phyloP scores from a whole-genome alignment of 2,113 vertebrate genomes.

The Chlorodrepanis virens region DNA sequence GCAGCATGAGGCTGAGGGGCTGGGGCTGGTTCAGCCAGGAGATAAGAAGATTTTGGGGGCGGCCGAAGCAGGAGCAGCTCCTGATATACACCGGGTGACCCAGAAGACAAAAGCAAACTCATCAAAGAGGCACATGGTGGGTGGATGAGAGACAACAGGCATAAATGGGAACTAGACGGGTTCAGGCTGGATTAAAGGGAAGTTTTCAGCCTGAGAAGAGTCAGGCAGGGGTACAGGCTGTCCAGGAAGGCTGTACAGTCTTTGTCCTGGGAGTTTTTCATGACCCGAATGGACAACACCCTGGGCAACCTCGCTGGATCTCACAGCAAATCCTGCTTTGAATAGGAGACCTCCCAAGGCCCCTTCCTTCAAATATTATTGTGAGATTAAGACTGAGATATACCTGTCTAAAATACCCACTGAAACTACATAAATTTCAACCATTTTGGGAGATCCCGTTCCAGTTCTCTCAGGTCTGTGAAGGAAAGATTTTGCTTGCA shows the following conservation, averaged over 20 bases:
- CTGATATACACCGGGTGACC: fast-evolving
- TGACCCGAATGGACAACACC: fast-evolving
- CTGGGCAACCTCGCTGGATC: fast-evolving
- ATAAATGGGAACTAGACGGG: neutral
- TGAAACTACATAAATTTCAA: neutral
- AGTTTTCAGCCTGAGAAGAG: neutral
- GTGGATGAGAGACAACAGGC: neutral
- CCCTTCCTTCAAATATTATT: neutral
- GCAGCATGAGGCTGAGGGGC: neutral
- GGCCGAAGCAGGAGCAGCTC: neutral
- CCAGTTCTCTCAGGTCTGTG: neutral
- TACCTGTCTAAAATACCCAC: neutral
- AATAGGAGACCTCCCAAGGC: neutral
- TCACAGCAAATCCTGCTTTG: neutral
- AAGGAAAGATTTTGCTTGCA: neutral
- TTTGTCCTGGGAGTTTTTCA: neutral
- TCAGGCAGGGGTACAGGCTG: neutral
- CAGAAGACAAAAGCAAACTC: neutral
- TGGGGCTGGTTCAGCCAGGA: neutral
- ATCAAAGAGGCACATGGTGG: neutral
- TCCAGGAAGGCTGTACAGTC: neutral
- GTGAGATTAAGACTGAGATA: neutral
- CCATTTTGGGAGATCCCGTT: neutral
- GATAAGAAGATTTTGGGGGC: neutral
- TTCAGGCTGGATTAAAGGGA: neutral